Base-by-base conservation (phyloP, 1,140 invertebrate genomes). In the Orussus abietinus region DNA sequence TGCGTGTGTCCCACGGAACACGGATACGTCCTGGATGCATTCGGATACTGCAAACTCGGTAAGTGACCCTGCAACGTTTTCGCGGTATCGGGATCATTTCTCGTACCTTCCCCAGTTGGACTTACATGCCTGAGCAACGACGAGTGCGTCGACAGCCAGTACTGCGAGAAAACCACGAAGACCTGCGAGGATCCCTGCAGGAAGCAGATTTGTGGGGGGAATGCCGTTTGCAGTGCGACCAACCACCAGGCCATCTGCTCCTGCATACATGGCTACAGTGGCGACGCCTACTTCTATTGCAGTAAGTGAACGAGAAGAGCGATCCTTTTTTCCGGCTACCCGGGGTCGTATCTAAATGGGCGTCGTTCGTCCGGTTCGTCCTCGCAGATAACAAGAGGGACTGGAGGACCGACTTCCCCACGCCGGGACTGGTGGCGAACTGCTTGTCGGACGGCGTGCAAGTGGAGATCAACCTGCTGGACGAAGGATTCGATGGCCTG, bases 361-460 rank as follows among this genome's bases (percentile, higher is more conserved):
- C n/a, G n/a, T n/a, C n/a, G n/a, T n/a, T n/a, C n/a, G n/a, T n/a
- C n/a, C n/a, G n/a, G 1, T 49, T 32, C 18, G 37, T 14, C 19
- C 45, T 52, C 49, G 30, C 44, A 72, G 67, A 63, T 43, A 62
- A 69, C 35, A 71, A 64, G 36, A 64, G 60, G 17, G 67, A 63
- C 49, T 79, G 78, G 49, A 75, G 84, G 26, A 90, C 86, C 0
- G 89, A 91, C 55, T 91, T 92, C 78, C 89, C 88, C 6, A 76
- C 79, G 47, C 88, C 88, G 5, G 86, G 89, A 36, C 88, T 93
- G 80, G 79, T 81, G 20, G 91, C 95, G 18, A 88, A 83, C 56
- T 96, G 92, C 70, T 64, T 93, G 21, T 90, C 91, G 10, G 91
- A 96, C 68, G 92, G 92, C 18, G 88, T 96, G 0, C 86, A 90